phyloP scores from a whole-genome alignment of 2,888 invertebrate genomes.

The Zootermopsis nevadensis region DNA sequence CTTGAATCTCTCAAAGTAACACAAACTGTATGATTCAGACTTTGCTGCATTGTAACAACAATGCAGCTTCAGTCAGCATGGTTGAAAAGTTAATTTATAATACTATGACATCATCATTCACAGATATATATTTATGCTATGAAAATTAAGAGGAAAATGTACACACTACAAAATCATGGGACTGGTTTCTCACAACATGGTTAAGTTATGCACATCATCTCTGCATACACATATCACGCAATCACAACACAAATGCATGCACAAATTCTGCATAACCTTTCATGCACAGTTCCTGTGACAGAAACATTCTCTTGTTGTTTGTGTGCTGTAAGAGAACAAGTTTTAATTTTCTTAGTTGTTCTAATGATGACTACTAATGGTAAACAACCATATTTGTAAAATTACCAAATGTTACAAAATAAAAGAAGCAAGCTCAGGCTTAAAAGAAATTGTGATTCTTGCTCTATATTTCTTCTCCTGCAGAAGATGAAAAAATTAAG shows the following conservation, averaged over 20 bases:
- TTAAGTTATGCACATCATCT: not conserved
- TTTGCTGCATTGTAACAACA: not conserved
- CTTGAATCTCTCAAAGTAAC: not conserved
- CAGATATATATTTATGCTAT: slow-evolving; percentile 26
- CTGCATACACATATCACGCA: slow-evolving; percentile 8
- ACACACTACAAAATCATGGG: slow-evolving; percentile 20
- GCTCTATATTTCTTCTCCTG: too few relatives aligned
- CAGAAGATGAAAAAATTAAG: too few relatives aligned
- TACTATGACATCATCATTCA: slow-evolving; percentile 35
- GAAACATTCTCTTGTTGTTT: not conserved
- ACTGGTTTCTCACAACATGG: not conserved
- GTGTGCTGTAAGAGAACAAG: not conserved
- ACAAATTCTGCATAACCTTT: slow-evolving; percentile 12
- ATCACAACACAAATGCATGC: slow-evolving; percentile 41
- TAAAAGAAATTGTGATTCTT: too few relatives aligned
- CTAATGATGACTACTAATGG: too few relatives aligned
- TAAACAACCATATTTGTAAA: too few relatives aligned
- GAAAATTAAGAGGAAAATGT: slow-evolving; percentile 23
- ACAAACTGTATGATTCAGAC: not conserved
- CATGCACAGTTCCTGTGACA: not conserved
- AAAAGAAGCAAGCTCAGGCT: too few relatives aligned
- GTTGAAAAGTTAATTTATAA: too few relatives aligned
- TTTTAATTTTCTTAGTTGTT: not conserved
- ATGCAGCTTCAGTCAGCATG: not conserved
- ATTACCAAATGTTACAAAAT: too few relatives aligned